Conservation (phyloP, 2,888 invertebrate species). For the Girardia tigrina region DNA sequence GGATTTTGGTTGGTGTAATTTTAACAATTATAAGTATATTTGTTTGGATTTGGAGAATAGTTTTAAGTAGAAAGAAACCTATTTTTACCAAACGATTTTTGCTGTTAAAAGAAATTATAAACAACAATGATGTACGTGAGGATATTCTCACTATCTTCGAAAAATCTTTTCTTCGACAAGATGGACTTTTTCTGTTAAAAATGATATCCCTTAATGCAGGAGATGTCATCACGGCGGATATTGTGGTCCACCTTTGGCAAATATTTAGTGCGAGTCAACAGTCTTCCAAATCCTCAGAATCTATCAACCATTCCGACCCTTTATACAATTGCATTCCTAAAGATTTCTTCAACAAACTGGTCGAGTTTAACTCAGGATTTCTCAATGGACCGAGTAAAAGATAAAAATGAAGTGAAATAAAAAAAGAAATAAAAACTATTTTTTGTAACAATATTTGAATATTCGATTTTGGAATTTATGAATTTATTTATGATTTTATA, state of each 20-base stretch:
- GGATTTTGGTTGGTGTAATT: slow-evolving; percentile 26
- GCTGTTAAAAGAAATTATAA: not conserved
- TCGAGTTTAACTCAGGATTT: no score
- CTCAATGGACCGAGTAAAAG: no score
- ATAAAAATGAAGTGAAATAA: no score
- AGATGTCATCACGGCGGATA: slow-evolving; percentile 35
- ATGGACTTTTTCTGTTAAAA: slow-evolving; percentile 37
- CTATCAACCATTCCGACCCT: no score
- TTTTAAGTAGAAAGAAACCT: not conserved
- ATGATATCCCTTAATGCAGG: slow-evolving; percentile 37
- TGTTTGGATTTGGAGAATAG: slow-evolving; percentile 26
- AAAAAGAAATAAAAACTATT: no score
- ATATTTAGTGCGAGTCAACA: slow-evolving; percentile 30
- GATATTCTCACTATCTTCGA: not conserved
- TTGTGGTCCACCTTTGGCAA: slow-evolving; percentile 35
- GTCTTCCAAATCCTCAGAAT: not conserved
- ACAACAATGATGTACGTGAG: not conserved
- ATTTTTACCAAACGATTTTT: not conserved
- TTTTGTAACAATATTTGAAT: no score
- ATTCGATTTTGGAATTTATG: no score
- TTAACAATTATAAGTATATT: slow-evolving; percentile 30
- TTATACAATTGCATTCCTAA: no score
- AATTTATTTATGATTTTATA: no score
- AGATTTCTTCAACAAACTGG: no score
- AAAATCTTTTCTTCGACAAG: slow-evolving; percentile 33